Evolutionary conservation across 2,797 vertebrate species (phyloP).

Genomic region (Xenopus petersii): DNA sequence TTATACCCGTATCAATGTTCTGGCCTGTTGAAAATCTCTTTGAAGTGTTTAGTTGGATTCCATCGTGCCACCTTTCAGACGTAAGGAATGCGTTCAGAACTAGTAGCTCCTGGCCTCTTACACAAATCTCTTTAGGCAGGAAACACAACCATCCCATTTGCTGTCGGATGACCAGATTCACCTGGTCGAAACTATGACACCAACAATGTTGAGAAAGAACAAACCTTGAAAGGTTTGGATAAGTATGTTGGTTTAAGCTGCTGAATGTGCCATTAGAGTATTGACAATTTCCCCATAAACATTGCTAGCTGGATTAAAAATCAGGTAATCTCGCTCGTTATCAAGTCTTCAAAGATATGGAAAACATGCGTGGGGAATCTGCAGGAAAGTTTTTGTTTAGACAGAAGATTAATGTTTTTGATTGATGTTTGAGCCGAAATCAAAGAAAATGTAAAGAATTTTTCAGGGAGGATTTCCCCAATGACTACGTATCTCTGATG

Average conservation of each 20-base stretch:
- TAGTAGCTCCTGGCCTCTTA: conserved; percentile 36
- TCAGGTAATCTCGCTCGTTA: not conserved
- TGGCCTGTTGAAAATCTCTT: conserved; percentile 25
- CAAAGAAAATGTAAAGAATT: too few species aligned
- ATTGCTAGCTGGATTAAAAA: conserved; percentile 1
- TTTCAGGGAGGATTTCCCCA: too few species aligned
- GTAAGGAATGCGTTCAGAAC: conserved; percentile 37
- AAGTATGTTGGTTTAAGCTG: conserved; percentile 6
- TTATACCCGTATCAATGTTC: conserved; percentile 30
- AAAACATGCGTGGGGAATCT: not conserved
- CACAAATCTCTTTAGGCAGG: conserved; percentile 25
- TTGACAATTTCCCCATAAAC: conserved; percentile 14
- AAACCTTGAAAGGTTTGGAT: conserved; percentile 19
- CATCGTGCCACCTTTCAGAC: conserved; percentile 25
- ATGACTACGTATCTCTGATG: too few species aligned
- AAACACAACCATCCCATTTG: conserved; percentile 51
- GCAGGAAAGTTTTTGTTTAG: too few species aligned
- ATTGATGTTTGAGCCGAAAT: too few species aligned
- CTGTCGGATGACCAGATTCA: conserved; percentile 49
- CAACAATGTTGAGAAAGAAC: conserved; percentile 24
- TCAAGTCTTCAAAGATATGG: not conserved
- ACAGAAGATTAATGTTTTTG: too few species aligned
- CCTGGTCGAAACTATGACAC: conserved; percentile 26
- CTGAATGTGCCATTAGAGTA: conserved; percentile 25
- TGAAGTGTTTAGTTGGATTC: conserved; percentile 28